These are phyloP conservation scores for Coptodon rendalli DNA, from an alignment of 2,113 vertebrate species.

Conservation along the genomic window DNA sequence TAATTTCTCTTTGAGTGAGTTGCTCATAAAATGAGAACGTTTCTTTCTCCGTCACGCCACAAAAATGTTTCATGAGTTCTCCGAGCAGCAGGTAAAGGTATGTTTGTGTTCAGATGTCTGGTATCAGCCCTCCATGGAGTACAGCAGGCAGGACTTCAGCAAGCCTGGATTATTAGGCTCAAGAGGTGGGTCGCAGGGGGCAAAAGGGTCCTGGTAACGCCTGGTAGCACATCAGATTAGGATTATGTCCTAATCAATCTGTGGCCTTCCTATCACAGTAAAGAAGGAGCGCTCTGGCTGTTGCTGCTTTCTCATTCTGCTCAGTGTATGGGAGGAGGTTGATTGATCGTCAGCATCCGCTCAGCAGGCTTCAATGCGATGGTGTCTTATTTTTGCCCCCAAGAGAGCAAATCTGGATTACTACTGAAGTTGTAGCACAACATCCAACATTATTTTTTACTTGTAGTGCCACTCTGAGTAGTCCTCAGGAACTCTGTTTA, in stretches of 20 bases:
- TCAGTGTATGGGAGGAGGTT: neutral
- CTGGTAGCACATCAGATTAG: neutral
- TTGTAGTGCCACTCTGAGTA: neutral
- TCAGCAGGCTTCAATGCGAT: neutral
- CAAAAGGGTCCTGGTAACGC: neutral
- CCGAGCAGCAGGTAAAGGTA: neutral
- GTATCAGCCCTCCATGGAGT: conserved; percentile 1
- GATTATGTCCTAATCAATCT: neutral
- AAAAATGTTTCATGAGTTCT: neutral
- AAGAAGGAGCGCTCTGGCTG: neutral
- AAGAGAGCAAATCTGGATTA: neutral
- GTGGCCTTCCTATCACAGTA: neutral
- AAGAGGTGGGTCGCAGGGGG: conserved; percentile 22
- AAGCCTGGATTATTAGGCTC: neutral
- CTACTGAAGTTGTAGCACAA: neutral
- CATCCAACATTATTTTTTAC: neutral
- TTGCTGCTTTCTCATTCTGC: neutral
- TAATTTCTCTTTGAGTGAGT: neutral
- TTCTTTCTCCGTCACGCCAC: neutral
- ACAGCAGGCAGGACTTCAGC: neutral
- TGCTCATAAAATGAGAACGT: neutral
- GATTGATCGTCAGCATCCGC: neutral
- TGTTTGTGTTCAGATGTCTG: conserved; percentile 19
- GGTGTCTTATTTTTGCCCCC: neutral
- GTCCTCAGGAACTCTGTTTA: neutral